Conservation (phyloP, 2,888 invertebrate species). For the Bibio marci region DNA sequence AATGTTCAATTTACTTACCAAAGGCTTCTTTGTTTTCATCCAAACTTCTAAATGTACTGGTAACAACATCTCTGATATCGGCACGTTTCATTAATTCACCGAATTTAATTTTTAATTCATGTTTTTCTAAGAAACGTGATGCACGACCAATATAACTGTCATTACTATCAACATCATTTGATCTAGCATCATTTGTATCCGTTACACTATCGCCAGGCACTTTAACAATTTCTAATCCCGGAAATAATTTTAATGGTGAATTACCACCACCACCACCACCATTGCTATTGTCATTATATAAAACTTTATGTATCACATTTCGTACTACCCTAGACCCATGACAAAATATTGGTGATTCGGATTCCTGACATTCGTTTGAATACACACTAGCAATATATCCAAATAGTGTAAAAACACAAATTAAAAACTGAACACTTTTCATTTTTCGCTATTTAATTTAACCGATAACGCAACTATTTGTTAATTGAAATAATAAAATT, state of each 20-base stretch:
- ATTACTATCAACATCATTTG: constrained; percentile 16
- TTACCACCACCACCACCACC: constrained; percentile 5
- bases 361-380: constrained; percentile 14
- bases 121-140: constrained; percentile 48
- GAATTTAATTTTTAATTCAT: constrained; percentile 54
- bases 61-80: constrained; percentile 40
- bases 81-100: constrained; percentile 49
- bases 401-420: too few relatives aligned
- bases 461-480: too few relatives aligned
- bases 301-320: constrained; percentile 34
- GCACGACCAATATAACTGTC: constrained; percentile 31
- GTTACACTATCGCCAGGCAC: constrained; percentile 25
- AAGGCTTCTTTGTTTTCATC: constrained; percentile 9
- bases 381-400: not conserved
- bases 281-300: constrained; percentile 24
- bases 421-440: too few relatives aligned
- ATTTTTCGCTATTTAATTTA: too few relatives aligned
- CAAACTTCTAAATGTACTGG: constrained; percentile 18
- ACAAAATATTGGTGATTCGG: constrained; percentile 29
- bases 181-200: not conserved
- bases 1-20: constrained; percentile 6
- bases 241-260: constrained; percentile 20
- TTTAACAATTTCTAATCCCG: constrained; percentile 25
- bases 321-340: constrained; percentile 33
- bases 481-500: too few relatives aligned